phyloP scores from a whole-genome alignment of 2,888 invertebrate genomes.

The Ennomos quercinarius region DNA sequence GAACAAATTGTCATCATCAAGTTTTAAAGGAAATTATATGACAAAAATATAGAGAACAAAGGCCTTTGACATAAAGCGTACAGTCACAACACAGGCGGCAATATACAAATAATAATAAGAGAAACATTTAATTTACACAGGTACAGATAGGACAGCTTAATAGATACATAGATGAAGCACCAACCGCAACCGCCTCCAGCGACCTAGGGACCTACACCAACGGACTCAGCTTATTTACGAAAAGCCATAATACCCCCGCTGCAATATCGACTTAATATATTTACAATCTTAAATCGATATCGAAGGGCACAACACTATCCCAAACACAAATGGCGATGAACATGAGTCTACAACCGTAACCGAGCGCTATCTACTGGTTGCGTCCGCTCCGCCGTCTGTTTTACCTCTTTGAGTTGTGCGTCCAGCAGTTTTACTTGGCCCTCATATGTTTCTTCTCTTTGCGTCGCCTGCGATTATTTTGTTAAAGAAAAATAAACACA shows the following conservation, averaged over 20 bases:
- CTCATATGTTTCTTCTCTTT: slow-evolving; percentile 97
- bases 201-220: slow-evolving; percentile 73
- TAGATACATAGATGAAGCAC: slow-evolving; percentile 82
- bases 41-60: slow-evolving; percentile 3
- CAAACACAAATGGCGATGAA: slow-evolving; percentile 73
- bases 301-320: slow-evolving; percentile 48
- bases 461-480: slow-evolving; percentile 92
- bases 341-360: slow-evolving; percentile 78
- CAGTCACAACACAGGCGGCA: slow-evolving; percentile 73
- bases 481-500: slow-evolving; percentile 69
- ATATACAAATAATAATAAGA: slow-evolving; percentile 57
- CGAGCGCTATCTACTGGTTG: slow-evolving; percentile 68
- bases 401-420: slow-evolving; percentile 97
- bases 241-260: slow-evolving; percentile 44
- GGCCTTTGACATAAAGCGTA: slow-evolving; percentile 55
- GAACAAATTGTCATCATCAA: slow-evolving; percentile 3
- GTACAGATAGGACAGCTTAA: slow-evolving; percentile 62
- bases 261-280: slow-evolving; percentile 37
- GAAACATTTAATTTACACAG: slow-evolving; percentile 68
- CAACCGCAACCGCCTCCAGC: slow-evolving; percentile 82
- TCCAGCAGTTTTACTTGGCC: slow-evolving; percentile 95
- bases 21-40: slow-evolving; percentile 8
- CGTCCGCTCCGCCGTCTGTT: slow-evolving; percentile 55
- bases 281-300: slow-evolving; percentile 46
- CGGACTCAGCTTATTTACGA: slow-evolving; percentile 60